Evolutionary conservation across 1,140 invertebrate species (phyloP).

Genomic region (Ips typographus): DNA sequence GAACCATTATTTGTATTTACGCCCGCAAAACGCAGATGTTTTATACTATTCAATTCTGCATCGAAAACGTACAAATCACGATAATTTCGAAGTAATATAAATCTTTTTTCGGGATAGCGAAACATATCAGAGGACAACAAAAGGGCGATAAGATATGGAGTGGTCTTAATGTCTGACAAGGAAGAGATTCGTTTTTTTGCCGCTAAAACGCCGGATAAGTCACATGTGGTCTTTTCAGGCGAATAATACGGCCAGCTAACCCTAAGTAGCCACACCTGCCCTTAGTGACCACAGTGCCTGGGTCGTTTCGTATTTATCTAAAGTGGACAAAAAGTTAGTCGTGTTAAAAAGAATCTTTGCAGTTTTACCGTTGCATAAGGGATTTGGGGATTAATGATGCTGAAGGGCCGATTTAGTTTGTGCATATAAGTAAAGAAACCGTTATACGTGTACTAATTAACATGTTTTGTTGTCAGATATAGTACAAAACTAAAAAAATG

Average conservation of each 20-base stretch:
- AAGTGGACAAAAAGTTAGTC: conserved; percentile 30
- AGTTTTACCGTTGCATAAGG: conserved; percentile 13
- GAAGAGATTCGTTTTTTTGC: conserved; percentile 30
- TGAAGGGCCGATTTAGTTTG: background rate
- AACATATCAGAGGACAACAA: background rate
- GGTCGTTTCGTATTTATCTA: conserved; percentile 18
- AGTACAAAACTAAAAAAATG: no score
- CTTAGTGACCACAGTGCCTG: conserved; percentile 20
- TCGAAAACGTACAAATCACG: no score
- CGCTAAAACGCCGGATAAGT: conserved; percentile 34
- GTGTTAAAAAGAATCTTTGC: conserved; percentile 22
- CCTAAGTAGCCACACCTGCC: conserved; percentile 36
- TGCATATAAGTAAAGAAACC: no score
- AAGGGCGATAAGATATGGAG: conserved; percentile 10
- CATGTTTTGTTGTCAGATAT: no score
- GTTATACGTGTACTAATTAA: no score
- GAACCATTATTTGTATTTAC: conserved; percentile 18
- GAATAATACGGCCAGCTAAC: conserved; percentile 26
- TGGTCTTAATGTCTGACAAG: conserved; percentile 19
- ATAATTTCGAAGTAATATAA: no score
- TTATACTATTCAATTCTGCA: no score
- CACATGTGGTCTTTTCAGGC: conserved; percentile 34
- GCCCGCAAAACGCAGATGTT: conserved; percentile 26
- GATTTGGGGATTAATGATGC: conserved; percentile 21
- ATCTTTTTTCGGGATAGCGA: no score